phyloP scores from a whole-genome alignment of 1,140 invertebrate genomes.

The Platorchestia sp. region DNA sequence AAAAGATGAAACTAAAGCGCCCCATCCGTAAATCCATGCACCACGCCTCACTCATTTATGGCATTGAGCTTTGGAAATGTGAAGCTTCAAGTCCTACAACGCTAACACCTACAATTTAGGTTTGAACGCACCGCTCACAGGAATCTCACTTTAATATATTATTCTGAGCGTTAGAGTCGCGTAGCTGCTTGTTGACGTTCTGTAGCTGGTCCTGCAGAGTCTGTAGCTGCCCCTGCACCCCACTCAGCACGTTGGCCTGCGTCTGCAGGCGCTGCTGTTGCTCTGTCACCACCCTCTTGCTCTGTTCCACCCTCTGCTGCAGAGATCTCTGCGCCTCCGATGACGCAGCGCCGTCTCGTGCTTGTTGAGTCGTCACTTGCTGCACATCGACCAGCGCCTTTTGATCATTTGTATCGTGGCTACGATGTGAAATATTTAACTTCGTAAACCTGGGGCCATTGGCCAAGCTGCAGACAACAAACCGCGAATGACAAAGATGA shows the following conservation, averaged over 20 bases:
- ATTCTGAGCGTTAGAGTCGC: conserved; percentile 58
- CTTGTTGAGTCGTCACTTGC: conserved; percentile 56
- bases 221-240: conserved; percentile 62
- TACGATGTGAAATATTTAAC: too few species aligned
- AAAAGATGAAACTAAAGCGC: neutral
- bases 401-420: too few species aligned
- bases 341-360: conserved; percentile 58
- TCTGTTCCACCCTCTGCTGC: conserved; percentile 61
- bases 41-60: neutral
- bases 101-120: neutral
- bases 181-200: conserved; percentile 58
- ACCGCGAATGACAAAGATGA: too few species aligned
- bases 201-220: conserved; percentile 62
- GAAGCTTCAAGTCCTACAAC: neutral
- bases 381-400: neutral
- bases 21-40: neutral
- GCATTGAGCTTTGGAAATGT: neutral
- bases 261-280: conserved; percentile 62
- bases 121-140: neutral
- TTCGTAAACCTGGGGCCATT: too few species aligned
- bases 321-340: conserved; percentile 58
- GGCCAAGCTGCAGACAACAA: too few species aligned
- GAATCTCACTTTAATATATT: conserved; percentile 60
- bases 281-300: conserved; percentile 59
- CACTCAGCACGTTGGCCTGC: conserved; percentile 58